phyloP scores from a whole-genome alignment of 2,797 vertebrate genomes.

The Tachyglossus aculeatus region DNA sequence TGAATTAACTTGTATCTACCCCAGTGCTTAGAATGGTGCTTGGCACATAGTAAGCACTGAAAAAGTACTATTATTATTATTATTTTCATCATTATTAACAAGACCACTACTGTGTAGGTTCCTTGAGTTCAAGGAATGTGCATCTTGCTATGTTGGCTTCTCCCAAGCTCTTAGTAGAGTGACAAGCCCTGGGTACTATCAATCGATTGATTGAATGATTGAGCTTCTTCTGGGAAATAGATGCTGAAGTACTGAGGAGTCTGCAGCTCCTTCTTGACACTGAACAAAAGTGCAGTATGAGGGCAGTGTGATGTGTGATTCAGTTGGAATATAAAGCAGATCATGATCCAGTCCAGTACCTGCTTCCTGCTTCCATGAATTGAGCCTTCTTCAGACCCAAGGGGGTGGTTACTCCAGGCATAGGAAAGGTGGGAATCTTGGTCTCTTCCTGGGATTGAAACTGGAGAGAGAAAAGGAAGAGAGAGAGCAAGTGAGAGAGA shows the following conservation, averaged over 20 bases:
- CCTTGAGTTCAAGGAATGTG: no score
- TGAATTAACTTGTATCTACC: no score
- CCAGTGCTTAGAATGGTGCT: no score
- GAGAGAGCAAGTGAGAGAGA: conserved; percentile 36
- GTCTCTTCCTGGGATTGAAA: conserved; percentile 59
- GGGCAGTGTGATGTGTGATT: conserved; percentile 13
- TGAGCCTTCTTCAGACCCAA: conserved; percentile 38
- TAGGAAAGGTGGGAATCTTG: conserved; percentile 57
- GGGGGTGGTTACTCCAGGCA: conserved; percentile 37
- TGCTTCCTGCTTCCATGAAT: conserved; percentile 48
- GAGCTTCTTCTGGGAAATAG: conserved; percentile 39
- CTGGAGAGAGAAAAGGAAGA: conserved; percentile 14
- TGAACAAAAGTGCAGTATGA: conserved; percentile 53
- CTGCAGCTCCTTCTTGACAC: conserved; percentile 43
- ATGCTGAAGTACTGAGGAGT: conserved; percentile 38
- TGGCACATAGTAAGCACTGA: no score
- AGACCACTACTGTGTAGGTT: no score
- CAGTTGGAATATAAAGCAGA: conserved; percentile 44
- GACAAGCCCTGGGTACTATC: no score
- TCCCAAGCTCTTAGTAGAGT: no score
- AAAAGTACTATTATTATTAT: no score
- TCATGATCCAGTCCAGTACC: no score
- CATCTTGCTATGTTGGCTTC: background rate
- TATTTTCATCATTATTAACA: no score
- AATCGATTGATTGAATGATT: no score